Base-by-base conservation (phyloP, 2,113 vertebrate genomes). In the Synchiropus splendidus region DNA sequence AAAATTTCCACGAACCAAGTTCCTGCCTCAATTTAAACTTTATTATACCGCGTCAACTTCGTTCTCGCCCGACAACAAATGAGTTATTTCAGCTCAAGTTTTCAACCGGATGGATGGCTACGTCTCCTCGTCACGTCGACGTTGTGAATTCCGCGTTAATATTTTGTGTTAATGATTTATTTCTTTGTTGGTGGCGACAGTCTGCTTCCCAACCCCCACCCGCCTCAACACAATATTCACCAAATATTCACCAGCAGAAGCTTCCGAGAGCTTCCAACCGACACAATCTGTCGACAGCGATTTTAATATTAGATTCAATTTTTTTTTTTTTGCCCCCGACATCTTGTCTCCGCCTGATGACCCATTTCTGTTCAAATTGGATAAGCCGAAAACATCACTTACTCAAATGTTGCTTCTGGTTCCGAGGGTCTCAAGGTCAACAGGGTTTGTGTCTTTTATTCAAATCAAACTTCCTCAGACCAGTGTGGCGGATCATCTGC, bases 141-240 rank as follows among this genome's bases (percentile, higher is more conserved):
- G 32, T 4, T 11, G 6, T 39, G 11, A 69, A 58, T 66, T 39
- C 33, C 42, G 41, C 16, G 50, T 73, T 53, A 69, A 75, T 82
- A 78, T 84, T 68, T 68, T 62, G 48, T 36, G 81, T 85, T 83
- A 84, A 84, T 87, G 81, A 86, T 86, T 86, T 78, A 86, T 86
- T 80, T 85, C 83, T 86, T 87, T 87, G 83, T 85, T 81, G 73
- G 80, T 82, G 79, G 83, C 79, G 80, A 70, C 74, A 74, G 70
- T 48, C 65, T 71, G 64, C 46, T 53, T 53, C 14, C 13, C 37
- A 41, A 48, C 56, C 66, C 81, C 83, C 81, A 84, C 81, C 76
- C 76, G 33, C 62, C 57, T 48, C 18, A 47, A 38, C 54, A 49
- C 43, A 59, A 27, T 59, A 62, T 58, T 36, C 39, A 36, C 54